Conservation (phyloP, 1,140 invertebrate genomes). For the Drosophila lacteicornis region DNA sequence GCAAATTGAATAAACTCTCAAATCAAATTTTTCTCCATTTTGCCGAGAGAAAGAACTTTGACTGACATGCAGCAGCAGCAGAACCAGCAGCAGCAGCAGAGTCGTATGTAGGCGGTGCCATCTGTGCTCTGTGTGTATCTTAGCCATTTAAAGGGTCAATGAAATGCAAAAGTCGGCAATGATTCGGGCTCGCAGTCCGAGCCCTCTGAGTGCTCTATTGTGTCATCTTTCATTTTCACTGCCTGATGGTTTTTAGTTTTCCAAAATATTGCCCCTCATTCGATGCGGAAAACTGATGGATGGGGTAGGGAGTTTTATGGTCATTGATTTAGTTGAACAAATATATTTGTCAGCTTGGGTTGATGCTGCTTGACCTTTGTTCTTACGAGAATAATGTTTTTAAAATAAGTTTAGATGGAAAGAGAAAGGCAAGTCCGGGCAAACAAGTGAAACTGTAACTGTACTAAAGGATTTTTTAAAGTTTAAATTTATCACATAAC, state of each 20-base stretch:
- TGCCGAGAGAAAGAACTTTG: conserved; percentile 50
- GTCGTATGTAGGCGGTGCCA: conserved; percentile 22
- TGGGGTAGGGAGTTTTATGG: conserved; percentile 11
- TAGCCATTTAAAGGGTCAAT: conserved; percentile 79
- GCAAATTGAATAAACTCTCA: conserved; percentile 81
- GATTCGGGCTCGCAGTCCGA: conserved; percentile 11
- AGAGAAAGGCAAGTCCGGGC: not conserved
- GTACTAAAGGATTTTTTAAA: not conserved
- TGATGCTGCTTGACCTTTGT: not conserved
- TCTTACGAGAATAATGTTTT: not conserved
- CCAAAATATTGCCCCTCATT: conserved; percentile 10
- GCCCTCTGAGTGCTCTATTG: conserved; percentile 37
- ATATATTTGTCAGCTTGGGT: conserved; percentile 37
- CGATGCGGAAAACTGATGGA: conserved; percentile 9
- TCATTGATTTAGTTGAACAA: conserved; percentile 42
- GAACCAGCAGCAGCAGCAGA: not conserved
- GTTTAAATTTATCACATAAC: no score
- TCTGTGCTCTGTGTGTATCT: conserved; percentile 50
- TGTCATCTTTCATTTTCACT: conserved; percentile 57
- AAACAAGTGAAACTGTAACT: no score
- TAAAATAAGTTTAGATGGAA: not conserved
- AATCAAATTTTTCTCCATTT: conserved; percentile 82
- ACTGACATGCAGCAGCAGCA: conserved; percentile 49
- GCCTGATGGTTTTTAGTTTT: conserved; percentile 32
- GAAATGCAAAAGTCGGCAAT: conserved; percentile 70